Evolutionary conservation across 2,888 invertebrate species (phyloP).

Genomic region (Ectemnius continuus): DNA sequence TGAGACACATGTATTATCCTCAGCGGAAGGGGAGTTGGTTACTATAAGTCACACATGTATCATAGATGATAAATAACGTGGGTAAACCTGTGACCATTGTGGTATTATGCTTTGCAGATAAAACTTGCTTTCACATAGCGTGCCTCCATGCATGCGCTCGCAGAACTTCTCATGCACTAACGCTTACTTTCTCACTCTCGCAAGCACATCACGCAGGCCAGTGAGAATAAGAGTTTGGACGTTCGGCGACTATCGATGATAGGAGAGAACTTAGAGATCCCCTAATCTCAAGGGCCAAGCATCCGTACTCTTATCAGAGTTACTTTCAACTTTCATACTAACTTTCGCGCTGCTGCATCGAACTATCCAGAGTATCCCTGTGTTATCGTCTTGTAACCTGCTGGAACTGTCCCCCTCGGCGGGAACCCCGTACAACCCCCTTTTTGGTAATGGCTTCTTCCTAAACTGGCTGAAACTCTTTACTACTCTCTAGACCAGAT

Average conservation of each 20-base stretch:
- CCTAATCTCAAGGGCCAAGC: neutral
- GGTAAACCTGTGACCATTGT: conserved; percentile 2
- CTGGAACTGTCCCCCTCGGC: conserved; percentile 63
- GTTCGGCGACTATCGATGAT: neutral
- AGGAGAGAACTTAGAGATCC: no score
- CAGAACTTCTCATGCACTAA: conserved; percentile 54
- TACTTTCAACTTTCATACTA: conserved; percentile 4
- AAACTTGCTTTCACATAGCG: conserved; percentile 53
- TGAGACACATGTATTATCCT: no score
- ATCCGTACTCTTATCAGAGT: conserved; percentile 30
- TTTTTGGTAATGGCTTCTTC: conserved; percentile 61
- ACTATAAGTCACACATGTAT: neutral
- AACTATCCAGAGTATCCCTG: no score
- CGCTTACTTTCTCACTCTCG: conserved; percentile 60
- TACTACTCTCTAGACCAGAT: conserved; percentile 47
- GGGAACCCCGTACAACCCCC: conserved; percentile 51
- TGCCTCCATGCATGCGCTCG: conserved; percentile 60
- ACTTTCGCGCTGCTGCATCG: conserved; percentile 20
- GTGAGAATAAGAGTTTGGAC: conserved; percentile 32
- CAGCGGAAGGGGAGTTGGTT: no score
- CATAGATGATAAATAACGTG: neutral
- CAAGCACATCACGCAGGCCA: conserved; percentile 49
- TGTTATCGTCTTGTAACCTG: conserved; percentile 64
- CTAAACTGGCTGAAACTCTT: conserved; percentile 57
- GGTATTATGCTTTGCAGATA: conserved; percentile 37